Evolutionary conservation across 2,113 vertebrate species (phyloP), one percentile per base, ranked within the genome.

Genomic region (Tiliqua scincoides): DNA sequence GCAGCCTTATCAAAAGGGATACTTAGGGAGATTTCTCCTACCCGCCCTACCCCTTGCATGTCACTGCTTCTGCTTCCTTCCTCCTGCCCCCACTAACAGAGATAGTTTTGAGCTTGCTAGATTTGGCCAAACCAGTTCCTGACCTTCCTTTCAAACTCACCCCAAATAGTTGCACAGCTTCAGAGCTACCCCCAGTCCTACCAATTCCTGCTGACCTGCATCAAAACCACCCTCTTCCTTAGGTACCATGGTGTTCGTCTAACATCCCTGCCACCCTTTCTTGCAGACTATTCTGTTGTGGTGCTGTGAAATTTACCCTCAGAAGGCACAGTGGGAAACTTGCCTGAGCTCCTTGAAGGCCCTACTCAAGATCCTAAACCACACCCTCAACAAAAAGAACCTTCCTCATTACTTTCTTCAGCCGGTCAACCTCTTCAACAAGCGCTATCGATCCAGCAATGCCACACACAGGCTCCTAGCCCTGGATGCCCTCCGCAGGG

Each of bases 361-460:
- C 32, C 79, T 82, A 12, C 61, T 87, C 17, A 43, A 23, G 35
- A 9, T 87, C 71, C 79, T 87, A 10, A 17, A 14, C 7, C 25
- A 82, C 61, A 57, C 61, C 20, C 71, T 87, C 6, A 11, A 2
- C 4, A 11, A 68, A 25, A 17, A 35, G 5, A 18, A 25, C 32
- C 70, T 82, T 21, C 85, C 79, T 43, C 85, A 87, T 21, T 76
- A 87, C 43, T 87, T 87, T 79, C 52, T 82, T 6, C 43, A 3
- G 37, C 3, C 71, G 1, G 43, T 81, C 72, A 87, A 82, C 54
- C 79, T 76, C 71, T 82, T 75, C 32, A n/a, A 18, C 71, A 75
- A 65, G 5, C 15, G 5, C 62, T 87, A 87, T 71, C 67, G 76
- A 59, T 43, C 21, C 17, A 18, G 27, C 35, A 57, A 37, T 6